Evolutionary conservation across 2,113 vertebrate genomes (phyloP).

Genomic region (Speoplatyrhinus poulsoni): DNA sequence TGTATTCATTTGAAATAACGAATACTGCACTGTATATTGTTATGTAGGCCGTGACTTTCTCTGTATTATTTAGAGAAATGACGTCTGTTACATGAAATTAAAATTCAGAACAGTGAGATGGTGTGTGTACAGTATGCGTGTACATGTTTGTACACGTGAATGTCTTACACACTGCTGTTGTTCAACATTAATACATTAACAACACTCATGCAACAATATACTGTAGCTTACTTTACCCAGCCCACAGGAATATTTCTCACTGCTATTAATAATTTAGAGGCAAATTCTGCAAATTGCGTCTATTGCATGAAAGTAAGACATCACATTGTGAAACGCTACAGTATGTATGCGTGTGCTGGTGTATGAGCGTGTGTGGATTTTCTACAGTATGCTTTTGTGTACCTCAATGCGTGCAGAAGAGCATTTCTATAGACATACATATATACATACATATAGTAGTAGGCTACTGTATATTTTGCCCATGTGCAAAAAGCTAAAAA

Average conservation of each 20-base stretch:
- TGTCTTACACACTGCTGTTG: not conserved
- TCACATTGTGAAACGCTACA: not conserved
- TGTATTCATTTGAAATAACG: too few species aligned
- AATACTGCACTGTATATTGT: too few species aligned
- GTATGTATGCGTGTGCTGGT: conserved; percentile 2
- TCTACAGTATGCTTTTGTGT: conserved; percentile 7
- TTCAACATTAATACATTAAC: conserved; percentile 4
- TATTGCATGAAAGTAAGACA: conserved; percentile 9
- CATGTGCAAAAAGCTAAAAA: conserved; percentile 46
- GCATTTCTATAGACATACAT: conserved; percentile 46
- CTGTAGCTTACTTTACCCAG: conserved; percentile 12
- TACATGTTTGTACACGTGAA: conserved; percentile 11
- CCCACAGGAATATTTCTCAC: conserved; percentile 21
- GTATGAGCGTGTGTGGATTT: not conserved
- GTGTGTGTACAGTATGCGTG: conserved; percentile 12
- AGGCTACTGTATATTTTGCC: conserved; percentile 33
- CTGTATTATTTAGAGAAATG: too few species aligned
- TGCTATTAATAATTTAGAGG: conserved; percentile 18
- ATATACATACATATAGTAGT: too few species aligned
- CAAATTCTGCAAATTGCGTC: not conserved
- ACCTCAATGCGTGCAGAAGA: conserved; percentile 28
- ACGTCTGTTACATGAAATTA: too few species aligned
- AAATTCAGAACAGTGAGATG: not conserved
- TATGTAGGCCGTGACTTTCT: too few species aligned
- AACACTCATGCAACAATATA: conserved; percentile 29